A percentile compares a stretch with the other conserved stretches of the same genome.
These are phyloP conservation scores for Incurvaria masculella DNA, from an alignment of 2,888 invertebrate genomes.

Conservation along the genomic window DNA sequence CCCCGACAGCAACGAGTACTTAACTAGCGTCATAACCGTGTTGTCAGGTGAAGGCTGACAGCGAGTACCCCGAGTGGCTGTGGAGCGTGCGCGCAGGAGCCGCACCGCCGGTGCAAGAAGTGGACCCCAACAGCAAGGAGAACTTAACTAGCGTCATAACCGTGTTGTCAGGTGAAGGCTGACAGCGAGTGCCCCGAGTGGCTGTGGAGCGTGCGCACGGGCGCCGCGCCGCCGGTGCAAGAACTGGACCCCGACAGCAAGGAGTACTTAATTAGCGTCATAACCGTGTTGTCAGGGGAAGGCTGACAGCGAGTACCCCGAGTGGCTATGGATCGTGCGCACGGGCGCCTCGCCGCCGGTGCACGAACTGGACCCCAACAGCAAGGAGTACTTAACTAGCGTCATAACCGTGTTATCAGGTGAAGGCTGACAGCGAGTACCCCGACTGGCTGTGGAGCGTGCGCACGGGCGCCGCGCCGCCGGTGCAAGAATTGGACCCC, in stretches of 20 bases:
- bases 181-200: slow-evolving; percentile 89
- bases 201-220: slow-evolving; percentile 77
- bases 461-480: slow-evolving; percentile 58
- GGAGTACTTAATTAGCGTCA: too few species aligned
- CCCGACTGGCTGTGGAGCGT: slow-evolving; percentile 91
- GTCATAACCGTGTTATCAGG: too few species aligned
- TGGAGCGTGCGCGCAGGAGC: slow-evolving; percentile 73
- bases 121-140: slow-evolving; percentile 73
- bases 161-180: slow-evolving; percentile 62
- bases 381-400: slow-evolving; percentile 82
- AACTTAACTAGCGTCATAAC: too few species aligned
- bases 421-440: slow-evolving; percentile 77
- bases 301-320: slow-evolving; percentile 70
- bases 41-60: slow-evolving; percentile 74
- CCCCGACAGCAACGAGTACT: slow-evolving; percentile 76
- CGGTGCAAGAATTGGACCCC: slow-evolving; percentile 74
- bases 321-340: slow-evolving; percentile 83
- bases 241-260: too few species aligned
- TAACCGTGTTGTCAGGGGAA: slow-evolving; percentile 23
- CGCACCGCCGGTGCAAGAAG: slow-evolving; percentile 63
- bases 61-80: slow-evolving; percentile 91
- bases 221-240: slow-evolving; percentile 24
- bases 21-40: slow-evolving; percentile 94
- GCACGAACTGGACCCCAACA: slow-evolving; percentile 72
- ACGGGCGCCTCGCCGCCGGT: slow-evolving; percentile 62